phyloP scores from a whole-genome alignment of 2,113 vertebrate species.

The Tauraco erythrolophus region DNA sequence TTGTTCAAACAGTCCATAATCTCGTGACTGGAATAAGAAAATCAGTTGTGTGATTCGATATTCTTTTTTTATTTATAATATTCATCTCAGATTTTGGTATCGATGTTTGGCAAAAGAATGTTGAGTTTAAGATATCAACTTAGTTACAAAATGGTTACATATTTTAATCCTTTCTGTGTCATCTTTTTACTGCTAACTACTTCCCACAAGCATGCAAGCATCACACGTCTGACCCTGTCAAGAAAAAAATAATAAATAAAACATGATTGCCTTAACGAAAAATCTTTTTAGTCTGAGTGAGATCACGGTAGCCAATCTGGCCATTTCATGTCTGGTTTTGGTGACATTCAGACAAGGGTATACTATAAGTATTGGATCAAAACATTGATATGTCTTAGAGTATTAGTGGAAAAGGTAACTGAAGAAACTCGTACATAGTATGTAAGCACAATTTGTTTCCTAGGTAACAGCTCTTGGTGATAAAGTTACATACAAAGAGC shows the following conservation, averaged over 20 bases:
- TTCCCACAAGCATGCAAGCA: background rate
- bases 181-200: background rate
- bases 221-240: background rate
- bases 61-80: background rate
- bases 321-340: background rate
- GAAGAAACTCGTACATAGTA: background rate
- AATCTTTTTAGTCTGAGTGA: background rate
- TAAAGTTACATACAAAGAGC: background rate
- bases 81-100: background rate
- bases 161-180: background rate
- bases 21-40: background rate
- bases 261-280: background rate
- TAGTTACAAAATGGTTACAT: background rate
- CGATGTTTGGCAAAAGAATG: background rate
- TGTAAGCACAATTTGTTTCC: background rate
- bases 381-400: background rate
- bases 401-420: background rate
- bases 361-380: background rate
- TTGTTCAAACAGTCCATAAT: background rate
- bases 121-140: background rate
- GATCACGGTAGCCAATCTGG: background rate
- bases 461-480: conserved; percentile 31
- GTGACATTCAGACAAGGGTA: background rate
- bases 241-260: background rate
- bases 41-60: background rate